Percentiles rank a stretch among this genome's conserved stretches.
These are phyloP conservation scores for Aldabrachelys gigantea DNA, from an alignment of 2,113 vertebrate species.

Conservation along the genomic window DNA sequence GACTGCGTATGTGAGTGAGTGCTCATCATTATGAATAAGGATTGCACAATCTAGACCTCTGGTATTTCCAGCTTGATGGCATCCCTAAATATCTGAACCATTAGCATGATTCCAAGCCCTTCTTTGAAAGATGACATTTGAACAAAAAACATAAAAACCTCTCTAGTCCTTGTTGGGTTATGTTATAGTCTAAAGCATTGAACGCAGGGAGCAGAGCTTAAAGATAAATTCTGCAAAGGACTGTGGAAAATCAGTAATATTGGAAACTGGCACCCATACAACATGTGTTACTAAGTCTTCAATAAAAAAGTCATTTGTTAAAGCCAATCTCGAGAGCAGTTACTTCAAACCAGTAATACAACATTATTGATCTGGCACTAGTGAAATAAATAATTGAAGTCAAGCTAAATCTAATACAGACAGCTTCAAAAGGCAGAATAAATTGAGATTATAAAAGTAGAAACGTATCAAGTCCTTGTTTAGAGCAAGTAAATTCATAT, in stretches of 20 bases:
- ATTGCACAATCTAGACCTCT: background rate
- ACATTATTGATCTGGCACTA: background rate
- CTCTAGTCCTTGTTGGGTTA: background rate
- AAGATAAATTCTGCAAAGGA: background rate
- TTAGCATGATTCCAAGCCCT: background rate
- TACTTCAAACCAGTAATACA: conserved; percentile 17
- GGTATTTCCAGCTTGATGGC: background rate
- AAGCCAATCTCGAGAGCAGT: background rate
- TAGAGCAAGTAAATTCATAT: background rate
- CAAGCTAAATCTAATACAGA: background rate
- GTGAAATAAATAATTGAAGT: background rate
- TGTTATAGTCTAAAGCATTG: background rate
- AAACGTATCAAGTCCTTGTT: background rate
- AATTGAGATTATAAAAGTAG: background rate
- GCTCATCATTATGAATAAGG: background rate
- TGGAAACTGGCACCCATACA: background rate
- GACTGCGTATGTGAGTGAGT: background rate
- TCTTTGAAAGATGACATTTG: background rate
- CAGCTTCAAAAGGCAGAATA: background rate
- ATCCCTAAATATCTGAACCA: background rate
- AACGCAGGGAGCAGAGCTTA: background rate
- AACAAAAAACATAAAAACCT: background rate
- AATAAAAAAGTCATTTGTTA: background rate
- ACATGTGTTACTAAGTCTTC: background rate
- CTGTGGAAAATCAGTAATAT: background rate